Evolutionary conservation across 2,113 vertebrate genomes (phyloP).

Genomic region (Calidris pygmaea): DNA sequence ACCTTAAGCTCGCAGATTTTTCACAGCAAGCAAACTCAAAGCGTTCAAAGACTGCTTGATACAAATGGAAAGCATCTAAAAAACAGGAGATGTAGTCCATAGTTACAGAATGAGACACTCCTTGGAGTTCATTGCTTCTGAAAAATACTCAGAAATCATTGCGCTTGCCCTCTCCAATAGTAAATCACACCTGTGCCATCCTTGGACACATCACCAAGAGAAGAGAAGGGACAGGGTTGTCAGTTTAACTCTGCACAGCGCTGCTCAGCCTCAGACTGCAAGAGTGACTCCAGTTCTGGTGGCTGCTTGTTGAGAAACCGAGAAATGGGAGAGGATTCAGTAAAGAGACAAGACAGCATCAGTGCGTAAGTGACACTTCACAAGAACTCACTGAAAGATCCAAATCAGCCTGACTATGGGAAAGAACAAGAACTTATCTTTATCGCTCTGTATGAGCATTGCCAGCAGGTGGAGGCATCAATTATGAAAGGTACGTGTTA

Average conservation of each 20-base stretch:
- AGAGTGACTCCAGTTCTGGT: no score
- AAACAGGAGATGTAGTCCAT: rapidly evolving
- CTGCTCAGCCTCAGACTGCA: neutral
- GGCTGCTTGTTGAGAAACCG: neutral
- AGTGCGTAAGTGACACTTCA: rapidly evolving
- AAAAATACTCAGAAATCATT: neutral
- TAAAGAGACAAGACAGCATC: neutral
- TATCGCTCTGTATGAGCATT: neutral
- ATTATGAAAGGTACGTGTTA: neutral
- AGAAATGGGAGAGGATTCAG: neutral
- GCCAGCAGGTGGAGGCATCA: neutral
- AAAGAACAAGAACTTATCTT: neutral
- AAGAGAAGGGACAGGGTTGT: neutral
- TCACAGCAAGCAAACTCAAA: neutral
- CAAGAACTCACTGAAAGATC: neutral
- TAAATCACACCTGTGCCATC: neutral
- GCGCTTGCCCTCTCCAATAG: neutral
- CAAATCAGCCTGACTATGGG: rapidly evolving
- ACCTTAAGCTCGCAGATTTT: neutral
- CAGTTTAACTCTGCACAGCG: neutral
- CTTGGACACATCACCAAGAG: neutral
- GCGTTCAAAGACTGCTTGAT: neutral
- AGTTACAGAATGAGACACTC: neutral
- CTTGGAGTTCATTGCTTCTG: rapidly evolving
- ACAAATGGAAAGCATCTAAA: neutral